These are phyloP conservation scores for Sebastes schlegelii DNA, from an alignment of 2,113 vertebrate genomes.

Conservation along the genomic window DNA sequence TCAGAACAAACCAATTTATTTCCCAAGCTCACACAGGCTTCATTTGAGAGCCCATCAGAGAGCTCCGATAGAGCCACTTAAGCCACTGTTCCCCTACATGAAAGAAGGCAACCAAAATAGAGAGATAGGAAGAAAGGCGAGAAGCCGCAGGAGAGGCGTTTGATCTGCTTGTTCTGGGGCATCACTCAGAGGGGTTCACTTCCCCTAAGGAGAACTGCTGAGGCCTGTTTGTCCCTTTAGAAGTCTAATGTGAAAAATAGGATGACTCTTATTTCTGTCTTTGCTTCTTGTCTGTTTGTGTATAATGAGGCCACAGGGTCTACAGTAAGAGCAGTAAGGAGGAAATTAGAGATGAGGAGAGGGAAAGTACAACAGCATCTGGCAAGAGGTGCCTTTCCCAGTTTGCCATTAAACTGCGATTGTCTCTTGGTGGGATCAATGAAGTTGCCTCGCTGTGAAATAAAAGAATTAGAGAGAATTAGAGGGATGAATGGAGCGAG, in stretches of 20 bases:
- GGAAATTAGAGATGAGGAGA: constrained; percentile 27
- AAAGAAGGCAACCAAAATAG: constrained; percentile 77
- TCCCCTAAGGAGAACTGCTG: constrained; percentile 40
- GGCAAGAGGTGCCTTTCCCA: constrained; percentile 22
- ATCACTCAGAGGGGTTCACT: constrained; percentile 59
- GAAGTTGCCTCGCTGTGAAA: constrained; percentile 31
- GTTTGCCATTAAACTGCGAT: constrained; percentile 49
- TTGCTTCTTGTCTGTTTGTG: constrained; percentile 39
- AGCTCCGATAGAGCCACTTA: constrained; percentile 77
- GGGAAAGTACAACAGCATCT: constrained; percentile 34
- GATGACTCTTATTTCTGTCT: constrained; percentile 60
- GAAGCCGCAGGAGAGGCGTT: constrained; percentile 64
- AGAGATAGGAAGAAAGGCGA: constrained; percentile 59
- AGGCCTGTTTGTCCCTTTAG: constrained; percentile 61
- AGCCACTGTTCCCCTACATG: constrained; percentile 75
- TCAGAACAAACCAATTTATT: constrained; percentile 71
- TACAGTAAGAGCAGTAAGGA: constrained; percentile 3
- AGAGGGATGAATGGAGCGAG: constrained; percentile 29
- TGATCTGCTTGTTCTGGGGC: constrained; percentile 75
- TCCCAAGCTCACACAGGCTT: constrained; percentile 60
- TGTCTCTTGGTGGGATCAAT: constrained; percentile 40
- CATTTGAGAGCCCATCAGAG: constrained; percentile 75
- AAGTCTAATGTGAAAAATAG: constrained; percentile 65
- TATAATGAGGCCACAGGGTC: constrained; percentile 68
- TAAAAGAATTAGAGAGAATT: constrained; percentile 38